phyloP scores from a whole-genome alignment of 2,113 vertebrate species.

The Syrmaticus mikado region DNA sequence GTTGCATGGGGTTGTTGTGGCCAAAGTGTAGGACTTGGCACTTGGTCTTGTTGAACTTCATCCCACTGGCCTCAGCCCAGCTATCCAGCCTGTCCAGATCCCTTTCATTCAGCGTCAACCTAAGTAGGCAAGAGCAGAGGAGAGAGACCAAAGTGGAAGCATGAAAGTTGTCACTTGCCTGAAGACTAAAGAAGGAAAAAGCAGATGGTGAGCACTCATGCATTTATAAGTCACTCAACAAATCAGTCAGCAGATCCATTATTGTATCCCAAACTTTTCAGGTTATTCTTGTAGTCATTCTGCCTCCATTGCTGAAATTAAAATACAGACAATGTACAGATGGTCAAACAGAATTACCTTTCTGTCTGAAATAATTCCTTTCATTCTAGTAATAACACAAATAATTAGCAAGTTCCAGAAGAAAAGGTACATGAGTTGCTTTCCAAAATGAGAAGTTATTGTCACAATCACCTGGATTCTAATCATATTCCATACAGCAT shows the following conservation, averaged over 20 bases:
- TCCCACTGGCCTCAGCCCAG: no score
- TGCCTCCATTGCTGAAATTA: neutral
- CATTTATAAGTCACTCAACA: neutral
- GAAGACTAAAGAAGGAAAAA: neutral
- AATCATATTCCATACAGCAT: neutral
- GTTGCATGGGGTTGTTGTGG: no score
- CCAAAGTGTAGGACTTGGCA: no score
- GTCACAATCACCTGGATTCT: neutral
- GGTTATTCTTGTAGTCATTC: neutral
- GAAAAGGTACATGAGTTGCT: neutral
- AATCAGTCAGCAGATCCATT: neutral
- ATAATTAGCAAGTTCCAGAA: neutral
- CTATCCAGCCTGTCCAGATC: neutral
- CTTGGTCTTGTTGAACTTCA: no score
- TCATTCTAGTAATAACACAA: neutral
- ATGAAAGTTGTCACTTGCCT: neutral
- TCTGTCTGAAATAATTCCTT: neutral
- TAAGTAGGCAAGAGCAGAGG: neutral
- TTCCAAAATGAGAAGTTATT: neutral
- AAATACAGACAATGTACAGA: neutral
- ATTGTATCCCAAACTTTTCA: neutral
- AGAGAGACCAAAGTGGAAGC: neutral
- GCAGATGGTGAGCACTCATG: neutral
- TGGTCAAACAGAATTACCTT: neutral
- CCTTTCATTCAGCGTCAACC: neutral